These are phyloP conservation scores for Galeopterus variegatus DNA, from an alignment of 2,113 vertebrate genomes.

Conservation along the genomic window DNA sequence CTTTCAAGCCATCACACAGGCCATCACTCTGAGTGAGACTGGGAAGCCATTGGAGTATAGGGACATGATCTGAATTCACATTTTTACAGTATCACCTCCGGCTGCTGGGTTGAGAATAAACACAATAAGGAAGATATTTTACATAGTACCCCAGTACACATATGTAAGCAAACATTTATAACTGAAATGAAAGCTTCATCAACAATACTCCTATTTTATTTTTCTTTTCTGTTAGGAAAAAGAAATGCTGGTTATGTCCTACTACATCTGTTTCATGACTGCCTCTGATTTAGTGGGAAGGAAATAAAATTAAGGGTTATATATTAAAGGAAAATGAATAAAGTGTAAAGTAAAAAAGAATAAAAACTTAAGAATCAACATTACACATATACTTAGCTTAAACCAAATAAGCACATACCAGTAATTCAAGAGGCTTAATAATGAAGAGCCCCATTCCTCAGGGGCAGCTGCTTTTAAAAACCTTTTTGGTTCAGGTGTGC, in stretches of 20 bases:
- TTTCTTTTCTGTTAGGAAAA: slow-evolving; percentile 49
- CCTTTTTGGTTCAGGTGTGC: slow-evolving; percentile 43
- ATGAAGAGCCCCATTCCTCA: not conserved
- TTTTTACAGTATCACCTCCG: not conserved
- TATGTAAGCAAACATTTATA: not conserved
- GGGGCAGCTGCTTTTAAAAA: slow-evolving; percentile 17
- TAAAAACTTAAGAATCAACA: slow-evolving; percentile 27
- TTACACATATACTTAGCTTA: not conserved
- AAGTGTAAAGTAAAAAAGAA: not conserved
- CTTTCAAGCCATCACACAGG: not conserved
- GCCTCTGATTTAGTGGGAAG: not conserved
- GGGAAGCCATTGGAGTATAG: not conserved
- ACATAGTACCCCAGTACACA: not conserved
- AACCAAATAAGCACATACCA: not conserved
- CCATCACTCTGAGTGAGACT: not conserved
- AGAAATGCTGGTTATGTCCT: slow-evolving; percentile 3
- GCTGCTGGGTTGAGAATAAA: not conserved
- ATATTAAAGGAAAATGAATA: not conserved
- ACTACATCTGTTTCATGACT: slow-evolving; percentile 21
- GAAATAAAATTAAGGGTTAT: not conserved
- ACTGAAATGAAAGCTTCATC: not conserved
- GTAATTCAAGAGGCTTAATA: not conserved
- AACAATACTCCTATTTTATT: not conserved
- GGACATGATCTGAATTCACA: not conserved
- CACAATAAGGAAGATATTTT: slow-evolving; percentile 5